Conservation (phyloP, 2,797 vertebrate species). For the Fundulus diaphanus region DNA sequence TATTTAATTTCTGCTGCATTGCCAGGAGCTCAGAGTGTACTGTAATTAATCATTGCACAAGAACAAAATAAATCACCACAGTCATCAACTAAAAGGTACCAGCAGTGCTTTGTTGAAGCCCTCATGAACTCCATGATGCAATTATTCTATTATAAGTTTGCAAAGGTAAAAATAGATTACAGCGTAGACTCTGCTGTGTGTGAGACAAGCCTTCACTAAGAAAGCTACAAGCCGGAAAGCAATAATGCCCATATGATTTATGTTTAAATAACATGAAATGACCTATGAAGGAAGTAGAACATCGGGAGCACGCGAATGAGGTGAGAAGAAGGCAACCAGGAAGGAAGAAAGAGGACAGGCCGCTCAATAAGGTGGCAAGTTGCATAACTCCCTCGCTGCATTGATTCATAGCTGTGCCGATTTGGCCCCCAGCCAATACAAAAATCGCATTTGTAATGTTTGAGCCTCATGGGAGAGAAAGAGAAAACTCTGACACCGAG, state of each 20-base stretch:
- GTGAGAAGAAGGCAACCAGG: constrained; percentile 20
- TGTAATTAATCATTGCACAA: constrained; percentile 28
- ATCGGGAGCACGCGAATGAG: constrained; percentile 12
- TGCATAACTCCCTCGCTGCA: constrained; percentile 73
- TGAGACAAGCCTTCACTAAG: neutral
- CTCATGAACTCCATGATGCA: neutral
- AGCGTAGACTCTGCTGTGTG: neutral
- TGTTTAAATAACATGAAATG: constrained; percentile 16
- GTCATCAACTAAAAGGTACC: neutral
- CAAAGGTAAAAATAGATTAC: neutral
- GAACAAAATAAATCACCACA: constrained; percentile 20
- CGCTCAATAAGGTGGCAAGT: constrained; percentile 53
- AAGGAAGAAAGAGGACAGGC: constrained; percentile 20
- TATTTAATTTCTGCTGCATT: constrained; percentile 26
- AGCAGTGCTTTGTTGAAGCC: neutral
- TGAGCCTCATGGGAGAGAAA: constrained; percentile 42
- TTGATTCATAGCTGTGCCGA: constrained; percentile 73
- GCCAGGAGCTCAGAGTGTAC: constrained; percentile 18
- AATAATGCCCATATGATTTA: constrained; percentile 6
- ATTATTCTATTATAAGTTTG: neutral
- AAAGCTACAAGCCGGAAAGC: constrained; percentile 4
- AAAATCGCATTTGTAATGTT: constrained; percentile 66
- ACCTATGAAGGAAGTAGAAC: neutral
- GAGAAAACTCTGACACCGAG: constrained; percentile 32
- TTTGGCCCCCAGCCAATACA: constrained; percentile 67